phyloP scores from a whole-genome alignment of 1,140 invertebrate species.

The Nasonia vitripennis region DNA sequence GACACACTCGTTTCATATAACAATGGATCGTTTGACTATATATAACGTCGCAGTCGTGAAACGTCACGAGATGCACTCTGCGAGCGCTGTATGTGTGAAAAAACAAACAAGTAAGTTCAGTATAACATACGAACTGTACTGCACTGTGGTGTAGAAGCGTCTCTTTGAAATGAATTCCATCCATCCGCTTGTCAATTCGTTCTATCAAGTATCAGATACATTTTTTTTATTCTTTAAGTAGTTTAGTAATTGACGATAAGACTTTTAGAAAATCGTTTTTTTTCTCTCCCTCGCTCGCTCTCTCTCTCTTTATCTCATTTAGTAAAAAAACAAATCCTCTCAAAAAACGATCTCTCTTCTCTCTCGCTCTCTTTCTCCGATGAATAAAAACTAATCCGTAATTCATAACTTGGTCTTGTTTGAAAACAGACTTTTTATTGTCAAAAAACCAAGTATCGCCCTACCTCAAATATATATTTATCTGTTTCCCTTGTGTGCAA shows the following conservation, averaged over 20 bases:
- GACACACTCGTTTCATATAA: not conserved
- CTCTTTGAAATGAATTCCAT: constrained; percentile 4
- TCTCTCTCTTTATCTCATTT: not conserved
- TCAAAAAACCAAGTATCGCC: constrained; percentile 48
- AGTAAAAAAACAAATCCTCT: constrained; percentile 8
- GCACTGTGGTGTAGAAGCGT: not conserved
- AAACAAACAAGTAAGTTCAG: not conserved
- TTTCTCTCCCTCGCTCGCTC: not conserved
- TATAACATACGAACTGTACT: not conserved
- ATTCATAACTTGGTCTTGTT: constrained; percentile 40
- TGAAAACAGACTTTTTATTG: constrained; percentile 42
- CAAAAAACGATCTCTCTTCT: constrained; percentile 6
- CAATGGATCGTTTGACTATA: not conserved
- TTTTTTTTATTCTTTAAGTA: constrained; percentile 20
- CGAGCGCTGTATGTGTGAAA: not conserved
- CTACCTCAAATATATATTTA: constrained; percentile 24
- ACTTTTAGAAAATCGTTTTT: constrained; percentile 45
- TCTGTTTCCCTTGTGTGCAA: not conserved
- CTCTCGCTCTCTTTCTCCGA: not conserved
- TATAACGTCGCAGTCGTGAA: not conserved
- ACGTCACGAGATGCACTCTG: not conserved
- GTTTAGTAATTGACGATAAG: constrained; percentile 47
- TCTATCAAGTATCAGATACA: constrained; percentile 33
- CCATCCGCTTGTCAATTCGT: constrained; percentile 41
- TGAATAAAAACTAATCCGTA: constrained; percentile 17